Percentiles rank a stretch among this genome's conserved stretches.
phyloP scores from a whole-genome alignment of 2,797 vertebrate species.

The Peromyscus aztecus region DNA sequence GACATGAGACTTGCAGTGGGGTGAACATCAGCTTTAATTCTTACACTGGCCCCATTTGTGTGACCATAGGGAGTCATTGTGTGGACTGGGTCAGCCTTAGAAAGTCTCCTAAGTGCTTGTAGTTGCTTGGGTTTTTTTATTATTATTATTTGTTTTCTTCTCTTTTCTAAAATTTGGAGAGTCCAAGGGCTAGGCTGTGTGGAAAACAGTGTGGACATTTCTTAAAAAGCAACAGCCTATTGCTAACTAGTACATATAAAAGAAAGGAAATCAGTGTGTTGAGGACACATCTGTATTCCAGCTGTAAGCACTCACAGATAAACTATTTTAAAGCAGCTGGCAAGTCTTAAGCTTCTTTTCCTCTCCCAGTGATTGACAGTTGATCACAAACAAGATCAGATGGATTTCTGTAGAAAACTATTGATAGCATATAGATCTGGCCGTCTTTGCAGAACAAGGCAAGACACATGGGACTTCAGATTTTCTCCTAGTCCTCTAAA shows the following conservation, averaged over 20 bases:
- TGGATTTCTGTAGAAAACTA: background rate
- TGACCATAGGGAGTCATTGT: background rate
- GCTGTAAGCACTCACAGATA: background rate
- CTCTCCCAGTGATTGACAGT: background rate
- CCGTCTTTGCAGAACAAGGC: background rate
- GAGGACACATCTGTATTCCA: background rate
- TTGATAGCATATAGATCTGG: background rate
- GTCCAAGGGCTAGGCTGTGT: background rate
- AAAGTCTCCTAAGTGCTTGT: background rate
- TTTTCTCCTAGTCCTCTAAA: background rate
- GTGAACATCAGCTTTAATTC: background rate
- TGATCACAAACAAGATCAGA: background rate
- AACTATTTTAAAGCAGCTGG: background rate
- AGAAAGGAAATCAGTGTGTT: background rate
- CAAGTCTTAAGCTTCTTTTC: background rate
- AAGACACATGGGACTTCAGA: background rate
- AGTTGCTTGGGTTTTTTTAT: background rate
- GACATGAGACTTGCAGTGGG: background rate
- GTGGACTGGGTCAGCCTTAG: fast-evolving
- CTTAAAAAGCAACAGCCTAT: background rate
- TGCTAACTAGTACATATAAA: too few species aligned
- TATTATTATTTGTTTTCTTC: background rate
- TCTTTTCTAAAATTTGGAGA: background rate
- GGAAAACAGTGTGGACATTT: background rate
- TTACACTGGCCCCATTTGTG: background rate